Evolutionary conservation across 2,888 invertebrate species (phyloP).

Genomic region (Melanargia galathea): DNA sequence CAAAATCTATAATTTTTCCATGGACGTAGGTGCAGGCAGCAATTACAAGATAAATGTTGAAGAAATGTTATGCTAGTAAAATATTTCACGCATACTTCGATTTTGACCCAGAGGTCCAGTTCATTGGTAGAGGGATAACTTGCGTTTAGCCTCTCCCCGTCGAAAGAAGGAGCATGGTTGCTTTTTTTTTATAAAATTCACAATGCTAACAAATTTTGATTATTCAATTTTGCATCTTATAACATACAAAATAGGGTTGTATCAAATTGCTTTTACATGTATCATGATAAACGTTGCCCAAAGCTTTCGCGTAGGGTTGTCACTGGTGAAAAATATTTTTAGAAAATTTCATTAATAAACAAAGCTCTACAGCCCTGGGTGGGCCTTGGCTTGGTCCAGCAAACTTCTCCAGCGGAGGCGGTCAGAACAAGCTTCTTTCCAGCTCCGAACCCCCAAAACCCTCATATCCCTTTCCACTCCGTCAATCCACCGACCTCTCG

Average conservation of each 20-base stretch:
- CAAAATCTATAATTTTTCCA: too few species aligned
- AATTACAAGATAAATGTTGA: too few species aligned
- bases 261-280: slow-evolving; percentile 15
- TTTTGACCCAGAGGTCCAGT: neutral
- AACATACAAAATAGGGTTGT: slow-evolving; percentile 31
- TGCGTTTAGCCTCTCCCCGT: neutral
- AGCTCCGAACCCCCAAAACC: too few species aligned
- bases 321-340: neutral
- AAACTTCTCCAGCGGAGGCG: too few species aligned
- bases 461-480: too few species aligned
- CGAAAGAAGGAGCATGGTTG: neutral
- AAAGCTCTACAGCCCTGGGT: too few species aligned
- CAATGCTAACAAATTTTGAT: slow-evolving; percentile 6
- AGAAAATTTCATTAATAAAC: too few species aligned
- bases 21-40: too few species aligned
- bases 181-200: slow-evolving; percentile 18
- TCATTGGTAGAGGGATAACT: neutral
- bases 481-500: too few species aligned
- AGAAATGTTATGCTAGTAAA: neutral
- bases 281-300: slow-evolving; percentile 22
- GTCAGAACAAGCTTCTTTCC: too few species aligned
- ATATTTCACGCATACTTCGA: neutral
- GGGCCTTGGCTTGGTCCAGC: too few species aligned
- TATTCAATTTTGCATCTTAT: slow-evolving; percentile 43
- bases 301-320: slow-evolving; percentile 12